Base-by-base conservation (phyloP, 2,888 invertebrate species). In the Plagodis dolabraria region DNA sequence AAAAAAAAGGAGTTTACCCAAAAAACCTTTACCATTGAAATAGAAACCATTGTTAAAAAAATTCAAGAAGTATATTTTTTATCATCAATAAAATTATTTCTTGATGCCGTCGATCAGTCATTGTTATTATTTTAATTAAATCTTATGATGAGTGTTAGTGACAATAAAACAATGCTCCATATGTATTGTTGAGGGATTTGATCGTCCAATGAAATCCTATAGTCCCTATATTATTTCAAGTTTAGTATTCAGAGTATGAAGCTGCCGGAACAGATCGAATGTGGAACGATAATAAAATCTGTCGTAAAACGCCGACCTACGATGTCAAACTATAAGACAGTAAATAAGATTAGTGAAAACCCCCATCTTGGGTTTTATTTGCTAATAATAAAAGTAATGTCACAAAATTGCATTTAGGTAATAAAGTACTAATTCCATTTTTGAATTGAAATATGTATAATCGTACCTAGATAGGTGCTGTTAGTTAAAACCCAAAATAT, bases 401-500 rank as follows among this genome's bases (percentile, higher is more conserved):
- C 42, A 51, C 8, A 33, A 45, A 45, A 51, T 50, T 34, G 40
- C 53, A 60, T 45, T 60, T 22, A 56, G 51, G 57, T 2, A 11
- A 5, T 45, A 12, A n/a, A 35, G 12, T 53, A 46, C 45, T 36
- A 1, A 11, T 33, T 45, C 5, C 22, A 22, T 22, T 22, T 22
- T 22, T 22, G 33, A 22, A 40, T 5, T 10, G 22, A 22, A 47
- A 36, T 0, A 34, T 22, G n/a, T 60, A 50, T 42, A 22, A n/a
- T 74, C 84, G 80, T 94, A 96, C 96, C 96, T 86, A 96, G 88
- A 84, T 96, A 96, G 80, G 96, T 96, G 94, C 96, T 96, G 94
- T 96, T 96, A 92, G 96, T 96, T 83, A 96, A 94, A 93, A 96
- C 96, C 96, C 96, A 96, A 89, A 96, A 95, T 87, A 96, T 95